A percentile compares a stretch with the other conserved stretches of the same genome.
These are phyloP conservation scores for Xylota segnis DNA, from an alignment of 2,888 invertebrate genomes.

Conservation along the genomic window DNA sequence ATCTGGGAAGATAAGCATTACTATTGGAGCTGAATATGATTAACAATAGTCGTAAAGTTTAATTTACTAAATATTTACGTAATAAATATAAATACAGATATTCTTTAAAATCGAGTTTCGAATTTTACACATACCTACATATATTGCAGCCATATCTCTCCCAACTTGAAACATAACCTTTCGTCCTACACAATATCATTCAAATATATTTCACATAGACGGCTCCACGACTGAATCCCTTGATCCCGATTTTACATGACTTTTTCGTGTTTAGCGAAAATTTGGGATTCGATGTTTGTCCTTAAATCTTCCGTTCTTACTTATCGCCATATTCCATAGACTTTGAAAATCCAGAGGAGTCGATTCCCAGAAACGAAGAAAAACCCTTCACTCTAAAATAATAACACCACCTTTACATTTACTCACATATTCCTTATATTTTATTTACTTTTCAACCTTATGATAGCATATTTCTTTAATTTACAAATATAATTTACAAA, in stretches of 20 bases:
- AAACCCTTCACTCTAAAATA: background rate
- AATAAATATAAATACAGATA: background rate
- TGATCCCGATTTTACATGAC: too few species aligned
- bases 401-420: slow-evolving; percentile 37
- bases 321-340: too few species aligned
- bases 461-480: slow-evolving; percentile 58
- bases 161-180: too few species aligned
- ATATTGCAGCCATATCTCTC: background rate
- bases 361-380: too few species aligned
- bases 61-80: background rate
- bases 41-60: slow-evolving; percentile 83
- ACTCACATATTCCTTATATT: slow-evolving; percentile 67
- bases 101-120: background rate
- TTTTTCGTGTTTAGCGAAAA: too few species aligned
- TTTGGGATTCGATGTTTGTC: too few species aligned
- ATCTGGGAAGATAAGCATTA: slow-evolving; percentile 95
- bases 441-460: slow-evolving; percentile 67
- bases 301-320: too few species aligned
- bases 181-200: too few species aligned
- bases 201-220: too few species aligned
- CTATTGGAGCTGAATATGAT: slow-evolving; percentile 98
- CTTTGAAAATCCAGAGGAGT: too few species aligned
- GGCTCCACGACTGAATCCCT: too few species aligned
- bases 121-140: too few species aligned
- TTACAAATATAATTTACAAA: slow-evolving; percentile 66